Percentiles rank a stretch among this genome's conserved stretches.
Conservation (phyloP, 1,140 invertebrate species). For the Lepidurus apus region DNA sequence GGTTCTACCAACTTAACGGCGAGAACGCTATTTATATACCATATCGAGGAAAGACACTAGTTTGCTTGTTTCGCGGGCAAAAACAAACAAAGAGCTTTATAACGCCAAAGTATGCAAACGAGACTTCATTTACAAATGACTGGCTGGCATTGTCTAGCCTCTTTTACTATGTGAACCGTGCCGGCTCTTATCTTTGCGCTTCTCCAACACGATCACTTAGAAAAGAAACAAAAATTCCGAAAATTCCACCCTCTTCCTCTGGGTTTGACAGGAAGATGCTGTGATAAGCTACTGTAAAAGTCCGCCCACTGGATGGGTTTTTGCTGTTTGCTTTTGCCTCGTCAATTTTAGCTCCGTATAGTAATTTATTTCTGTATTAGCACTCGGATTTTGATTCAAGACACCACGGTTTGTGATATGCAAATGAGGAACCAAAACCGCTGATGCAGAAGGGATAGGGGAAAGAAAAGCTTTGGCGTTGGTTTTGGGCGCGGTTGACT, state of each 20-base stretch:
- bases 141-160: neutral
- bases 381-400: neutral
- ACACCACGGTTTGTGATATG: conserved; percentile 3
- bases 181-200: neutral
- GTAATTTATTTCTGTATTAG: neutral
- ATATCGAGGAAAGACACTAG: too few relatives aligned
- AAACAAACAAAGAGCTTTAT: neutral
- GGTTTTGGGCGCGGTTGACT: neutral
- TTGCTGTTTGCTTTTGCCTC: neutral
- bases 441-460: neutral
- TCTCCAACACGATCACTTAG: neutral
- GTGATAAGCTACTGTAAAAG: conserved; percentile 1
- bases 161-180: neutral
- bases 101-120: neutral
- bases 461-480: neutral
- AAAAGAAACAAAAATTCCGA: neutral
- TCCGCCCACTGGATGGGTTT: neutral
- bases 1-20: neutral
- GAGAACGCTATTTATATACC: too few relatives aligned
- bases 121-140: neutral
- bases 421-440: neutral
- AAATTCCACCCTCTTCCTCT: conserved; percentile 14
- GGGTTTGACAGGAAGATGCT: neutral
- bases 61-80: too few relatives aligned
- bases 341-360: neutral